Evolutionary conservation across 2,797 vertebrate genomes (phyloP).

Genomic region (Gallinago nigripennis): DNA sequence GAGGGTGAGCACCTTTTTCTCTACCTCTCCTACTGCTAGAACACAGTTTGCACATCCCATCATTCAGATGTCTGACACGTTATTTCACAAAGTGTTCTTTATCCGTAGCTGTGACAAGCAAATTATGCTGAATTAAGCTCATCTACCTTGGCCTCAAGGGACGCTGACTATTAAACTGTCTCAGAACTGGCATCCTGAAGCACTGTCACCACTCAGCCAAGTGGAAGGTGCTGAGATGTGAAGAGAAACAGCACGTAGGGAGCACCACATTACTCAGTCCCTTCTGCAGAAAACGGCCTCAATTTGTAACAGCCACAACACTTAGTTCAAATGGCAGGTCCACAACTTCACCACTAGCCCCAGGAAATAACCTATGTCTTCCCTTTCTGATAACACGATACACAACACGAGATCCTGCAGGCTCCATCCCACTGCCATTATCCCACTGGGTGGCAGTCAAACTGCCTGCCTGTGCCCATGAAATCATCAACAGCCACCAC

Average conservation of each 20-base stretch:
- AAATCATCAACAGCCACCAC: neutral
- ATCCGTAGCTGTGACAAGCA: conserved; percentile 31
- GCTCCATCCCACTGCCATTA: neutral
- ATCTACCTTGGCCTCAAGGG: conserved; percentile 20
- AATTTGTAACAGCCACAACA: accelerated
- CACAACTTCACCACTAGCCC: neutral
- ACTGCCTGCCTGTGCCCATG: neutral
- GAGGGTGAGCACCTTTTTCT: neutral
- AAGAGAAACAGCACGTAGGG: neutral
- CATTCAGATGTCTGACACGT: neutral
- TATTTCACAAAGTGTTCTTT: neutral
- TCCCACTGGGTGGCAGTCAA: neutral
- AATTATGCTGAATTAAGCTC: conserved; percentile 43
- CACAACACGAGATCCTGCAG: neutral
- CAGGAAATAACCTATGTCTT: neutral
- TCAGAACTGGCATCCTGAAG: neutral
- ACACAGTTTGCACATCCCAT: neutral
- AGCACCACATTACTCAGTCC: neutral
- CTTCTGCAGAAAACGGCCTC: neutral
- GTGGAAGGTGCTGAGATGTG: neutral
- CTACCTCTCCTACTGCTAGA: neutral
- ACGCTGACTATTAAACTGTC: neutral
- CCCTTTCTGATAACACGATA: neutral
- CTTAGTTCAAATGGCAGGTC: neutral
- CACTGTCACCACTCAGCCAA: neutral